A percentile compares a stretch with the other conserved stretches of the same genome.
These are phyloP conservation scores for Lasioglossum zephyrum DNA, from an alignment of 2,888 invertebrate genomes.

Conservation along the genomic window DNA sequence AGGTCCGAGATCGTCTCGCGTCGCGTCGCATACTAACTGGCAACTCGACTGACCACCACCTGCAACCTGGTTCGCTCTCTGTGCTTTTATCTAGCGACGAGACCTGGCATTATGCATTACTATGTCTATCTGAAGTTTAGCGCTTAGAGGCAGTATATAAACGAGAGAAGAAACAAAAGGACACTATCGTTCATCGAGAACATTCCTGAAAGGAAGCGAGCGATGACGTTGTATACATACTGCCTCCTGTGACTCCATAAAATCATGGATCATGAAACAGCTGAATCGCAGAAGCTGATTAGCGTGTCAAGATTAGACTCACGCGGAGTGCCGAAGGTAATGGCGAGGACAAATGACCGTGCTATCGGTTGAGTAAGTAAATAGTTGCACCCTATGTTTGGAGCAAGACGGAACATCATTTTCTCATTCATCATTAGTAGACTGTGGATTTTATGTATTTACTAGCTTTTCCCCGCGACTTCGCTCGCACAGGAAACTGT, in stretches of 20 bases:
- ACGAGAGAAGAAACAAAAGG: neutral
- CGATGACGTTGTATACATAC: neutral
- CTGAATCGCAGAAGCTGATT: neutral
- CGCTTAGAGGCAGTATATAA: neutral
- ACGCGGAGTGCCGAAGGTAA: neutral
- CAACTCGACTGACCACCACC: constrained; percentile 15
- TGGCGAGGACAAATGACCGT: neutral
- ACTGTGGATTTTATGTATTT: too few relatives aligned
- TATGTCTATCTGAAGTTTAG: constrained; percentile 4
- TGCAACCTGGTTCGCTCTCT: neutral
- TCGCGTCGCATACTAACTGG: constrained; percentile 6
- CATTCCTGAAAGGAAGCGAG: neutral
- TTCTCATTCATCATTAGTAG: neutral
- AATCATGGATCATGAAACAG: neutral
- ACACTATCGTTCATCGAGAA: neutral
- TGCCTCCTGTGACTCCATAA: neutral
- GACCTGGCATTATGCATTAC: neutral
- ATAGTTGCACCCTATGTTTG: neutral
- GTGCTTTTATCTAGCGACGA: neutral
- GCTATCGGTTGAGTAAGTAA: neutral
- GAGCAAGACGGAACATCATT: neutral
- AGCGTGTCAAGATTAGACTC: neutral
- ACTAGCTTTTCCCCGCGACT: too few relatives aligned
- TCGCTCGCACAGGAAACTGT: too few relatives aligned
- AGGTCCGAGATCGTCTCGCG: constrained; percentile 6